These are phyloP conservation scores for Gortyna flavago DNA, from an alignment of 2,888 invertebrate genomes.

Conservation along the genomic window DNA sequence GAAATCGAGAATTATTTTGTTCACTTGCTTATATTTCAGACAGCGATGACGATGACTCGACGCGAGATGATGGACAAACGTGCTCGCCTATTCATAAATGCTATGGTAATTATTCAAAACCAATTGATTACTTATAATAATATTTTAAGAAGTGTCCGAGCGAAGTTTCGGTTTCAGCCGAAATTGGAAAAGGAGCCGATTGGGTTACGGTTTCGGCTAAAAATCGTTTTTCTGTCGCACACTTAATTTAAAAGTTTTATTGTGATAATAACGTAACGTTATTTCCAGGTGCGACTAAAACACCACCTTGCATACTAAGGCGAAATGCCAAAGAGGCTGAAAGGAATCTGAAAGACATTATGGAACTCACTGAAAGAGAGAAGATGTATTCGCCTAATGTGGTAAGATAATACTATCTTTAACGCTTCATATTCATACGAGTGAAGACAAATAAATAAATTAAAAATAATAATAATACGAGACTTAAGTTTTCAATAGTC, in stretches of 20 bases:
- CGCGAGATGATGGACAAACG: constrained; percentile 62
- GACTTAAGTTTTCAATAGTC: background rate
- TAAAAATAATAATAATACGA: background rate
- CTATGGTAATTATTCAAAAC: constrained; percentile 74
- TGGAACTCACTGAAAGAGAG: constrained; percentile 91
- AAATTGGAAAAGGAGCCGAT: too few species aligned
- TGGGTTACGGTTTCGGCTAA: background rate
- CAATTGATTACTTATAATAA: background rate
- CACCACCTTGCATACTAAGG: constrained; percentile 85
- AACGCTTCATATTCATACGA: background rate
- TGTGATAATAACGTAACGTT: background rate
- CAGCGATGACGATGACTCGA: constrained; percentile 80
- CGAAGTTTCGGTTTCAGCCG: background rate
- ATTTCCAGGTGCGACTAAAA: constrained; percentile 78
- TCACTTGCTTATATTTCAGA: constrained; percentile 69
- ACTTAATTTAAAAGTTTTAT: background rate
- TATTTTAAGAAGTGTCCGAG: background rate
- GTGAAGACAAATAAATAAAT: background rate
- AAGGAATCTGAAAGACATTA: constrained; percentile 88
- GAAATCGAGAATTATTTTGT: background rate
- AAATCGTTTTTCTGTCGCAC: background rate
- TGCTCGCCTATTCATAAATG: constrained; percentile 87
- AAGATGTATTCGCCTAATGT: constrained; percentile 86
- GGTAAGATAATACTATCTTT: constrained; percentile 70
- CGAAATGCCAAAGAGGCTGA: constrained; percentile 87